A percentile compares a stretch with the other conserved stretches of the same genome.
Conservation (phyloP, 2,797 vertebrate genomes). For the Scyliorhinus canicula region DNA sequence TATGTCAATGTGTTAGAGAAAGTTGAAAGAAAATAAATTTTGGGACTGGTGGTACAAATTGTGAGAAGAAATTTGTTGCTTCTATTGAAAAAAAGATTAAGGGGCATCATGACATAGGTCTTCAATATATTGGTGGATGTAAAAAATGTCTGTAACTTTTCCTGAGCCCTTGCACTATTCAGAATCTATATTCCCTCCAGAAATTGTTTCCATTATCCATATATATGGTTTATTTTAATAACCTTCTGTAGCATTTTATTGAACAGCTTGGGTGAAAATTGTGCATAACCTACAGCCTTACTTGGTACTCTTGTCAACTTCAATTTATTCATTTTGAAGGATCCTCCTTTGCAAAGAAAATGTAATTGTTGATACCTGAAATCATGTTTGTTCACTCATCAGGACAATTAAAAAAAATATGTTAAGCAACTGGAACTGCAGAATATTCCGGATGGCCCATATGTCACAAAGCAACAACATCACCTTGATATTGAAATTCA, state of each 20-base stretch:
- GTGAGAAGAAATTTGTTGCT: not conserved
- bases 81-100: not conserved
- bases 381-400: not conserved
- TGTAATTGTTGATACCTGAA: not conserved
- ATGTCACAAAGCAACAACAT: not conserved
- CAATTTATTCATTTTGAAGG: not conserved
- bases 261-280: not conserved
- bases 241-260: not conserved
- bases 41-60: not conserved
- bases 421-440: not conserved
- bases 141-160: not conserved
- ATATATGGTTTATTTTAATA: not conserved
- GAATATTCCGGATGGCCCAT: not conserved
- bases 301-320: not conserved
- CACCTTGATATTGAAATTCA: not conserved
- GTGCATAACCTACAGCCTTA: not conserved
- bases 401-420: not conserved
- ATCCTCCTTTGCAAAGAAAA: not conserved
- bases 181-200: not conserved
- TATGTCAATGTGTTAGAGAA: not conserved
- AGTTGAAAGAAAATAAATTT: not conserved
- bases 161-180: not conserved
- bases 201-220: not conserved
- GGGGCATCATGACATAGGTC: not conserved
- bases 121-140: not conserved